A percentile compares a stretch with the other conserved stretches of the same genome.
phyloP scores from a whole-genome alignment of 2,888 invertebrate species.

The Mongoloraphidia duomilia region DNA sequence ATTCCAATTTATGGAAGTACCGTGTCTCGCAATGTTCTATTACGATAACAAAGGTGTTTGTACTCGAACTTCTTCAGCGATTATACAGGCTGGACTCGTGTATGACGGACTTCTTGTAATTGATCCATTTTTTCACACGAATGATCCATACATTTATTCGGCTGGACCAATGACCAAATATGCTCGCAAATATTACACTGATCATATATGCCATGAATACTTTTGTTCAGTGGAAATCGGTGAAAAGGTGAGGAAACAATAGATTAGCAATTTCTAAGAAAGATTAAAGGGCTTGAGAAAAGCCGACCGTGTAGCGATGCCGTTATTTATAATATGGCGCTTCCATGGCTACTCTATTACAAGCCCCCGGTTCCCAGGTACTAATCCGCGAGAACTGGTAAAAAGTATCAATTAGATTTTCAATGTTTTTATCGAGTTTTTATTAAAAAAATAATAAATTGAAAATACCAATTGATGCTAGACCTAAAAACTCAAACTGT shows the following conservation, averaged over 20 bases:
- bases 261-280: too few relatives aligned
- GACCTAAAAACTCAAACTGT: too few relatives aligned
- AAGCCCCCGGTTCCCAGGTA: too few relatives aligned
- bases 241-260: conserved; percentile 33
- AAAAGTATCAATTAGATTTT: too few relatives aligned
- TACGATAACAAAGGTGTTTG: conserved; percentile 40
- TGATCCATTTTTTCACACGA: conserved; percentile 43
- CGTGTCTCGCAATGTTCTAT: conserved; percentile 41
- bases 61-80: conserved; percentile 32
- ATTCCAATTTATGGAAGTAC: conserved; percentile 28
- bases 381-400: conserved; percentile 13
- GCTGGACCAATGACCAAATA: conserved; percentile 52
- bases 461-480: too few relatives aligned
- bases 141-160: conserved; percentile 47
- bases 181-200: conserved; percentile 41
- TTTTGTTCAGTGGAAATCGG: conserved; percentile 50
- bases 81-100: conserved; percentile 35
- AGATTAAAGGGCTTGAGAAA: too few relatives aligned
- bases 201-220: conserved; percentile 35
- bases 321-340: too few relatives aligned
- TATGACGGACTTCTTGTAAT: conserved; percentile 52
- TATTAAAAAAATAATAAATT: background rate
- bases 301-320: too few relatives aligned
- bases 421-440: conserved; percentile 3
- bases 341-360: too few relatives aligned